Evolutionary conservation across 2,113 vertebrate genomes (phyloP).

Genomic region (Excalfactoria chinensis): DNA sequence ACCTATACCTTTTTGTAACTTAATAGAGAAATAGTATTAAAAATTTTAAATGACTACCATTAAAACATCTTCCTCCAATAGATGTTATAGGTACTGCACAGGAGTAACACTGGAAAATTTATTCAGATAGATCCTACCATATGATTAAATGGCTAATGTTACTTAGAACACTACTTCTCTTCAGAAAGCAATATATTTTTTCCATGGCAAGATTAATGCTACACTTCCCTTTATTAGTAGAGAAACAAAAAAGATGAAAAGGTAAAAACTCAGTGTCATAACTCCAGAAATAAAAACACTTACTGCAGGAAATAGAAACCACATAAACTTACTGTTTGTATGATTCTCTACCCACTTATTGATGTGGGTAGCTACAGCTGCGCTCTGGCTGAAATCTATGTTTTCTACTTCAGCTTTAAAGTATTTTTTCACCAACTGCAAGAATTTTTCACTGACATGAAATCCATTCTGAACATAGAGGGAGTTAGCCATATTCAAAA

Average conservation of each 20-base stretch:
- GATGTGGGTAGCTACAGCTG: constrained; percentile 88
- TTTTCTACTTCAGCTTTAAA: constrained; percentile 89
- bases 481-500: constrained; percentile 90
- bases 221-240: background rate
- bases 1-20: background rate
- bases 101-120: background rate
- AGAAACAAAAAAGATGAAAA: background rate
- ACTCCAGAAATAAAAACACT: background rate
- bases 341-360: constrained; percentile 97
- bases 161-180: background rate
- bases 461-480: constrained; percentile 93
- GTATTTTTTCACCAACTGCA: constrained; percentile 91
- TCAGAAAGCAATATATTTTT: too few species aligned
- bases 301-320: constrained; percentile 13
- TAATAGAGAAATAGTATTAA: background rate
- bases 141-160: background rate
- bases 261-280: background rate
- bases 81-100: background rate
- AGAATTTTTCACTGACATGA: constrained; percentile 89
- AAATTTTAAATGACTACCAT: background rate
- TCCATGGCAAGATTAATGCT: background rate
- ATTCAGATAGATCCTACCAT: background rate
- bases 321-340: constrained; percentile 89
- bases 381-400: constrained; percentile 90
- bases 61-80: background rate